A percentile compares a stretch with the other conserved stretches of the same genome.
Conservation (phyloP, 2,113 vertebrate genomes). For the Rissa tridactyla region DNA sequence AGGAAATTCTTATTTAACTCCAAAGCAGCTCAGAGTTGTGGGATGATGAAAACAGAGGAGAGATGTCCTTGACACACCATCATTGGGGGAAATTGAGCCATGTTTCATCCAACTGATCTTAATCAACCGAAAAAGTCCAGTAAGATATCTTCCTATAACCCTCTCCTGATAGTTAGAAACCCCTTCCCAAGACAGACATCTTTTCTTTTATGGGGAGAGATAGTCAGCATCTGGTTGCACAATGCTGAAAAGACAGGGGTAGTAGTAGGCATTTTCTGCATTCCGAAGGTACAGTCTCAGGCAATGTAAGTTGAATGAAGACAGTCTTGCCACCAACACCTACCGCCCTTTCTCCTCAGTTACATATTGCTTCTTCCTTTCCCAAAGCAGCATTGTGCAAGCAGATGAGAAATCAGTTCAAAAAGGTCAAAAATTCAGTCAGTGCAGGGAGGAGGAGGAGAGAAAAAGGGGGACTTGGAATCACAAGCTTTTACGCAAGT, state of each 20-base stretch:
- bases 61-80: neutral
- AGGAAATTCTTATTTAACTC: neutral
- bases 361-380: neutral
- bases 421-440: neutral
- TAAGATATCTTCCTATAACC: neutral
- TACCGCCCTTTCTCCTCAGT: neutral
- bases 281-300: neutral
- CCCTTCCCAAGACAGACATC: neutral
- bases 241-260: neutral
- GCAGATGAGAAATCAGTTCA: neutral
- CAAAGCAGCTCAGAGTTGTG: neutral
- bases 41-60: neutral
- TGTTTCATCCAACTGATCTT: neutral
- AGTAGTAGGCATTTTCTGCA: neutral
- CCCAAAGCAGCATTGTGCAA: neutral
- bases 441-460: neutral
- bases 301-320: neutral
- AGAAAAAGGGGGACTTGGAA: neutral
- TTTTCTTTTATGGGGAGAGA: neutral
- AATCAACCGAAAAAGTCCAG: neutral
- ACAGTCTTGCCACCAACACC: neutral
- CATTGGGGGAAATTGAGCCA: neutral
- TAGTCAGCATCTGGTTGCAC: neutral
- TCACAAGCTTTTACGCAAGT: neutral
- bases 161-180: neutral